Base-by-base conservation (phyloP, 2,888 invertebrate genomes). In the Hofmannophila pseudospretella region DNA sequence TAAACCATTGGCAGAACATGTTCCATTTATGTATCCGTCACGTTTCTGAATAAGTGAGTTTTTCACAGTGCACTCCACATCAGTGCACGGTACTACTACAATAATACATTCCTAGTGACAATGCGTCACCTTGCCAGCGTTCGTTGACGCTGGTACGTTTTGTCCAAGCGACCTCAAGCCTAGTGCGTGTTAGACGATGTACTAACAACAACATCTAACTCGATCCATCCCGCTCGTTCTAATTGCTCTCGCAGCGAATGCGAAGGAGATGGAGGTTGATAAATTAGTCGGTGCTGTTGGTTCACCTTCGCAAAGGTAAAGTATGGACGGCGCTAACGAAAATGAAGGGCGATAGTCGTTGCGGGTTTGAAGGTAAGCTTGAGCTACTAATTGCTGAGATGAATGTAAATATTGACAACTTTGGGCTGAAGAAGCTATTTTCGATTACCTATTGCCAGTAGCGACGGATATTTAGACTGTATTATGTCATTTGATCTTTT, bases 141-240 rank as follows among this genome's bases (percentile, higher is more conserved):
- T 73, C 84, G 77, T 86, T 86, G 85, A 85, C 85, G 84, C 75
- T 73, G 77, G 73, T 75, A 73, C 73, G 82, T 80, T 84, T 82
- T 81, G 82, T 81, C 74, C 73, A 69, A 74, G 67, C 69, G 85
- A 84, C 85, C 85, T 85, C 77, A 84, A 53, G 61, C 65, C 64
- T 63, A 66, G 65, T 69, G 70, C 74, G 76, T 66, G 75, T 74
- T 77, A 72, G 68, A 61, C 58, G 58, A 68, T 65, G 74, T 65
- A 63, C 67, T 74, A 75, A 72, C 74, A 73, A 74, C 76, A 71
- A 72, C 68, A 70, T 68, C 64, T 59, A 68, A 72, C 67, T 73
- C 62, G 49, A 58, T 58, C 61, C 59, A 65, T 84, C 84, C 67
- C 64, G 66, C 69, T 85, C 74, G 42, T 62, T 58, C 76, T 54